These are phyloP conservation scores for Panthera uncia DNA, from an alignment of 2,113 vertebrate genomes.

Conservation along the genomic window DNA sequence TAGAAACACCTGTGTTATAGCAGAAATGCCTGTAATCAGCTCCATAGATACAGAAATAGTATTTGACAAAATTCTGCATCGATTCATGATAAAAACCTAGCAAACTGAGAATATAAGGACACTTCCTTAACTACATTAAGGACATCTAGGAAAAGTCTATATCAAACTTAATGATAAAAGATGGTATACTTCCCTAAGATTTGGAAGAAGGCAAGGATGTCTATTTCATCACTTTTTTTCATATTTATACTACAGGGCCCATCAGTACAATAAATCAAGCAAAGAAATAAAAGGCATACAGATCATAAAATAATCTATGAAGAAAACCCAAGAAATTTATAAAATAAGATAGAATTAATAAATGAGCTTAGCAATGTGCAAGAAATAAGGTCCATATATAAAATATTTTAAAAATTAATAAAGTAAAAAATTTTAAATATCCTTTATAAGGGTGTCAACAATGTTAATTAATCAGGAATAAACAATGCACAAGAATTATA, in stretches of 20 bases:
- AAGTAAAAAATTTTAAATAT: not conserved
- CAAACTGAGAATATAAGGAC: not conserved
- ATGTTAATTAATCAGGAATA: not conserved
- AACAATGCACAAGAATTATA: not conserved
- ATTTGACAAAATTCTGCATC: not conserved
- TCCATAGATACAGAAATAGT: slow-evolving; percentile 6
- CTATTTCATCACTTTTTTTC: not conserved
- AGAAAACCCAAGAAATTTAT: not conserved
- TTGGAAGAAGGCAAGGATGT: not conserved
- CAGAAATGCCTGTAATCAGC: not conserved
- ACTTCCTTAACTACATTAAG: not conserved
- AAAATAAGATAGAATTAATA: not conserved
- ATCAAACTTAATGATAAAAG: not conserved
- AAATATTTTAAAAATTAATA: not conserved
- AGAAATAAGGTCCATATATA: not conserved
- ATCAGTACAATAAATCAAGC: not conserved
- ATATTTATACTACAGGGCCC: not conserved
- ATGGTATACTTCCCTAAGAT: not conserved
- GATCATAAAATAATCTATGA: not conserved
- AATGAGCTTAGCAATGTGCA: not conserved
- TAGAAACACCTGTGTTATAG: not conserved
- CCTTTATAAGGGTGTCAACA: not conserved
- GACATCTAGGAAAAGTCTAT: not conserved
- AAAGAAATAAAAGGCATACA: not conserved
- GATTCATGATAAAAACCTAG: not conserved